Evolutionary conservation across 2,113 vertebrate species (phyloP).

Genomic region (Casuarius casuarius): DNA sequence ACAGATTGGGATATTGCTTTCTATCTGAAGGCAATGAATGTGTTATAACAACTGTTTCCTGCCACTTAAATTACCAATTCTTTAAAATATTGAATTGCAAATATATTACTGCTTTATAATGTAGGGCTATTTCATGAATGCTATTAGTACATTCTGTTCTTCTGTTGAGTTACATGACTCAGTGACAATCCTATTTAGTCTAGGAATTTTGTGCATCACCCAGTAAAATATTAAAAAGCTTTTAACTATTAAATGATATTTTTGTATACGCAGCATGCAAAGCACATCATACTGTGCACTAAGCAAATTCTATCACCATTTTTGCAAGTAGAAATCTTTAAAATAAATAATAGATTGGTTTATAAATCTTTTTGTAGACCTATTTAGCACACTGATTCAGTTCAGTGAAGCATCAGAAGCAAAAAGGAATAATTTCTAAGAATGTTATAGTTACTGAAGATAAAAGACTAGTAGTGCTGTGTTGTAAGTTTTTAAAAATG

Average conservation of each 20-base stretch:
- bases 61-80: background rate
- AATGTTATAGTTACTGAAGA: background rate
- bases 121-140: background rate
- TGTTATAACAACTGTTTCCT: constrained; percentile 27
- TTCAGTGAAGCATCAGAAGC: constrained; percentile 13
- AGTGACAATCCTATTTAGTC: background rate
- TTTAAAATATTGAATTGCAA: constrained; percentile 35
- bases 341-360: background rate
- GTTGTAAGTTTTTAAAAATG: background rate
- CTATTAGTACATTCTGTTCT: background rate
- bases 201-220: background rate
- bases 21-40: constrained; percentile 3
- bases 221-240: constrained; percentile 29
- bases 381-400: background rate
- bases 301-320: background rate
- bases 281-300: background rate
- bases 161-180: background rate
- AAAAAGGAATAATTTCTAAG: background rate
- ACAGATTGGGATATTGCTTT: constrained; percentile 22
- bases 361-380: background rate
- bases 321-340: background rate
- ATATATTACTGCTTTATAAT: background rate
- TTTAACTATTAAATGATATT: constrained; percentile 27
- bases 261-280: background rate
- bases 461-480: background rate